phyloP scores from a whole-genome alignment of 2,888 invertebrate genomes.

The Nyleta sp. region DNA sequence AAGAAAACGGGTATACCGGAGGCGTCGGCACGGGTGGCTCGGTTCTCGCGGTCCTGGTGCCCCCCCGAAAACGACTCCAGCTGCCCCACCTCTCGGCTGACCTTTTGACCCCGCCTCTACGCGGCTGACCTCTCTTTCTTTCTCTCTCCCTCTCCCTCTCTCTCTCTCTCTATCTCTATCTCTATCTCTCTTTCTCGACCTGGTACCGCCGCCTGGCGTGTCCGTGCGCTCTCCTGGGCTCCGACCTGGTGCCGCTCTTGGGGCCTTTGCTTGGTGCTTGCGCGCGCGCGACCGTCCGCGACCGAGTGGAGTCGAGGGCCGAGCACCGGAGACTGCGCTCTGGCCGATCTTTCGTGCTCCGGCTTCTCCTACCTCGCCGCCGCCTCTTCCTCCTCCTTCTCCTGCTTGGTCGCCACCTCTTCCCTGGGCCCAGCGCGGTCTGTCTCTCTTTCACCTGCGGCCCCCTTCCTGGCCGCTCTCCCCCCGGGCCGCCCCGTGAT shows the following conservation, averaged over 20 bases:
- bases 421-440: conserved; percentile 67
- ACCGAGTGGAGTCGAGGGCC: conserved; percentile 73
- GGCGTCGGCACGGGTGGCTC: conserved; percentile 63
- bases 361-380: conserved; percentile 66
- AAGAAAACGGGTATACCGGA: conserved; percentile 50
- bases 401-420: conserved; percentile 56
- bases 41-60: conserved; percentile 39
- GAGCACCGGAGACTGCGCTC: conserved; percentile 77
- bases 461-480: conserved; percentile 58
- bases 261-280: conserved; percentile 8
- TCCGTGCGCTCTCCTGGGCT: not conserved
- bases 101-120: conserved; percentile 13
- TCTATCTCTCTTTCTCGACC: not conserved
- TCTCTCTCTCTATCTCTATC: too few relatives aligned
- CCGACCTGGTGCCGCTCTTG: not conserved
- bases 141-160: too few relatives aligned
- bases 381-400: conserved; percentile 56
- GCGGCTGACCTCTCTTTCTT: not conserved
- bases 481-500: conserved; percentile 73
- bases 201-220: conserved; percentile 11
- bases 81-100: conserved; percentile 13
- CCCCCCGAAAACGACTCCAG: conserved; percentile 12
- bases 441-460: conserved; percentile 54
- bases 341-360: conserved; percentile 77
- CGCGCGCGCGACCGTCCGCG: conserved; percentile 25